A percentile compares a stretch with the other conserved stretches of the same genome.
phyloP scores from a whole-genome alignment of 2,888 invertebrate species.

The Deladenus siricidicola region DNA sequence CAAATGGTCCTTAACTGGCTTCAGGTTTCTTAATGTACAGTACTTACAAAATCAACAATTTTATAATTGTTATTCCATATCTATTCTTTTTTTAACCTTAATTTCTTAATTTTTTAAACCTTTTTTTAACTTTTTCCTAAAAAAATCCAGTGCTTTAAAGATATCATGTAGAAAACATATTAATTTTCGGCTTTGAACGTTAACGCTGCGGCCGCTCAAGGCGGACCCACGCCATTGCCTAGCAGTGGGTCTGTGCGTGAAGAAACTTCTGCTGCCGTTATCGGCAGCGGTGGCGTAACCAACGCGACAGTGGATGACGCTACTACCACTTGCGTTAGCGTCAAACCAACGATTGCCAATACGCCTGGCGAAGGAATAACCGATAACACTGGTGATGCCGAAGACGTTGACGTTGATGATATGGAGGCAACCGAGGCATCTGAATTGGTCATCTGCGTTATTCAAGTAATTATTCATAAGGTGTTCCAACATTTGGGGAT shows the following conservation, averaged over 20 bases:
- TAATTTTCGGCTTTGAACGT: constrained; percentile 26
- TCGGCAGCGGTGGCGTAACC: constrained; percentile 6
- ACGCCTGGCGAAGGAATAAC: too few species aligned
- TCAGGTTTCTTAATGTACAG: constrained; percentile 34
- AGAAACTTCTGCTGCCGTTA: too few species aligned
- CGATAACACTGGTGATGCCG: constrained; percentile 2
- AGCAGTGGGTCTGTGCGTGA: constrained; percentile 23
- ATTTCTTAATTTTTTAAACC: constrained; percentile 5
- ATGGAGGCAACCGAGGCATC: constrained; percentile 46
- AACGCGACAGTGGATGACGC: too few species aligned
- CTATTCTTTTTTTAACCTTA: background rate
- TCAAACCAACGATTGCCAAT: too few species aligned
- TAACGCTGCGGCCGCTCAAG: constrained; percentile 10
- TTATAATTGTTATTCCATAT: background rate
- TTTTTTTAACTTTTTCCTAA: background rate
- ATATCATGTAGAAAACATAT: background rate
- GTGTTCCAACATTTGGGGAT: too few species aligned
- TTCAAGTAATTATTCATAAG: background rate
- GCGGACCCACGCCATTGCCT: constrained; percentile 7
- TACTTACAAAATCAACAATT: background rate
- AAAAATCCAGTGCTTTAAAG: background rate
- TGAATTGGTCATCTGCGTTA: constrained; percentile 22
- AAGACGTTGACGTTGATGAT: constrained; percentile 34
- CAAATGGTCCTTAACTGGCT: constrained; percentile 53
- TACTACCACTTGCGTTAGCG: too few species aligned